phyloP scores from a whole-genome alignment of 2,113 vertebrate species.

The Nothobranchius furzeri region DNA sequence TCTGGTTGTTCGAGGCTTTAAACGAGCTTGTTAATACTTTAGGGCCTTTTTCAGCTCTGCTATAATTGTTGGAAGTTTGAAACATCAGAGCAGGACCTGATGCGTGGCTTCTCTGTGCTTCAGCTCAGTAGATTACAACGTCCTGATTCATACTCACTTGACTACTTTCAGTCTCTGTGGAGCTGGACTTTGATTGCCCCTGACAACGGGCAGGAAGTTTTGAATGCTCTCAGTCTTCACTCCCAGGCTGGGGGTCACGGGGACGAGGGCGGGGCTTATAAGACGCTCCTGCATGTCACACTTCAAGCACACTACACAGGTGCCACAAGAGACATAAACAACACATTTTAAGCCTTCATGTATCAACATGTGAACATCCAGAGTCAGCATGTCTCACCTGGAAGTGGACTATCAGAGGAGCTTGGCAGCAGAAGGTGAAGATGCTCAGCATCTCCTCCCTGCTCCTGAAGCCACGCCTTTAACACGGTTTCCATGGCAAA shows the following conservation, averaged over 20 bases:
- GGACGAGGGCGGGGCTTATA: constrained; percentile 87
- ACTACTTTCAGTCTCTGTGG: constrained; percentile 79
- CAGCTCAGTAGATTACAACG: not conserved
- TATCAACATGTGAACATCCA: too few species aligned
- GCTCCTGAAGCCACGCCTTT: constrained; percentile 90
- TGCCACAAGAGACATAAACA: not conserved
- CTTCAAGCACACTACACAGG: constrained; percentile 86
- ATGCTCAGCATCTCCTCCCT: constrained; percentile 85
- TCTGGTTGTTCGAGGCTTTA: not conserved
- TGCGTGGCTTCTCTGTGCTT: not conserved
- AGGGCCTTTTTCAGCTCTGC: too few species aligned
- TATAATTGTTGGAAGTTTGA: not conserved
- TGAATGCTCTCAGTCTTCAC: constrained; percentile 74
- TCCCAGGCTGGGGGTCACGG: constrained; percentile 66
- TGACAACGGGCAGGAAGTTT: constrained; percentile 75
- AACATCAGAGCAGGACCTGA: constrained; percentile 13
- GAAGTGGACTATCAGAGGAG: constrained; percentile 51
- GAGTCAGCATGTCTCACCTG: constrained; percentile 20
- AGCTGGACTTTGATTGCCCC: constrained; percentile 70
- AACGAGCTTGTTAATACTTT: not conserved
- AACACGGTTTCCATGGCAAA: constrained; percentile 87
- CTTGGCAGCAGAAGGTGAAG: constrained; percentile 88
- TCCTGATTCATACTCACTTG: constrained; percentile 77
- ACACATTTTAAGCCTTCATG: not conserved
- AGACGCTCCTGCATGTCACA: constrained; percentile 92